Evolutionary conservation across 2,113 vertebrate species (phyloP), one percentile per base, ranked within the genome.

Genomic region (Sisor rabdophorus): DNA sequence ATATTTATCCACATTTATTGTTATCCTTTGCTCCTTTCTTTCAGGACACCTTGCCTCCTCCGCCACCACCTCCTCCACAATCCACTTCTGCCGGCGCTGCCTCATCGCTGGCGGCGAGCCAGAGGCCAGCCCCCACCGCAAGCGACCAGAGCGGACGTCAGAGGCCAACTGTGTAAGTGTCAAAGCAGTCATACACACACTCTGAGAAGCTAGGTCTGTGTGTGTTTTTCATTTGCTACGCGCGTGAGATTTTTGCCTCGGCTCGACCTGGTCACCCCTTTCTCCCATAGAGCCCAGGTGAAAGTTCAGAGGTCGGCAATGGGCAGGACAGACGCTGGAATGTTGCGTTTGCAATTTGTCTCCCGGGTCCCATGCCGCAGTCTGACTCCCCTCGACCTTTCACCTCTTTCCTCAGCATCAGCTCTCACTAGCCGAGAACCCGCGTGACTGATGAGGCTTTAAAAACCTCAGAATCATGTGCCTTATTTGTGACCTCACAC

Each of bases 101-200:
- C 0, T 90, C 91, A 10, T 86, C 93, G 72, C 84, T 92, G 56
- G 89, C 91, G 75, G 83, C 89, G 0, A 87, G 91, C 76, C 93
- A 93, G 74, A 95, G 96, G 82, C 91, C 95, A 40, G 71, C 89
- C 73, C 88, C 92, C 22, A 92, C 89, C 80, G 81, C 90, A 63
- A 22, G 87, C 48, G 97, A 99, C 67, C 96, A 97, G 89, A 89
- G 89, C 75, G 83, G 96, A 73, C 88, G 92, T 86, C 91, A 92
- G 86, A 95, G 96, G 83, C 96, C 97, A 79, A 97, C 93, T 76
- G 95, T 99, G 96, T 99, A 90, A 96, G 97, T 95, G 64, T 17
- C 47, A 55, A 72, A 61, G 26, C n/a, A 12, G 32, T 75, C 71
- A 58, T 55, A 64, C 32, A 60, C 63, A 50, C 15, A 20, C 13